Base-by-base conservation (phyloP, 2,888 invertebrate genomes). In the Phlogophora meticulosa region DNA sequence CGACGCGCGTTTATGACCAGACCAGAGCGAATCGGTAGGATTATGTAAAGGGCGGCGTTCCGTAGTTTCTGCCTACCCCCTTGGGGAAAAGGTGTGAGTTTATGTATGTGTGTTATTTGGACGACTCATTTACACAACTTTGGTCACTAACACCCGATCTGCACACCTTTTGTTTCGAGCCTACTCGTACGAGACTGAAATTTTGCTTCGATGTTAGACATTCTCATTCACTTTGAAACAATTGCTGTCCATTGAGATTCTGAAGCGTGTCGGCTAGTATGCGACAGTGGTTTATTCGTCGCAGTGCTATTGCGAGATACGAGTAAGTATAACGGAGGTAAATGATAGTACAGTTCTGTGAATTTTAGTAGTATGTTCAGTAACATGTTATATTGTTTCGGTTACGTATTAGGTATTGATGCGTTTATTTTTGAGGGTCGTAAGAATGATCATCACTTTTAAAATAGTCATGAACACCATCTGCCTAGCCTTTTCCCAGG, bases 101-200 rank as follows among this genome's bases (percentile, higher is more conserved):
- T n/a, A n/a, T n/a, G n/a, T n/a, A n/a, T 13, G 7, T 34, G 32
- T 0, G 32, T 34, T 51, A 2, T 13, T 9, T 13, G 13, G 4
- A 10, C 17, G 24, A 58, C n/a, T 38, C 17, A 48, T 64, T 64
- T 72, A 53, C 57, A 51, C 42, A 52, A 9, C 56, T 34, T 65
- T 60, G 52, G 24, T 2, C 10, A 55, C 2, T 42, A 46, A 36
- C 67, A 36, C 43, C 11, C 20, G 24, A 52, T 42, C 9, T 10
- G 24, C 20, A 34, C 55, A 45, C 17, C 61, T 72, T 66, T 78
- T 78, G 78, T 75, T 78, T 51, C 15, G 10, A 45, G 24, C 17
- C 20, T 45, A n/a, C 55, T n/a, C n/a, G n/a, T n/a, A 38, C 43
- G 53, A 72, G 61, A 58, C 61, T 55, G 42, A 43, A 78, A 61